Evolutionary conservation across 2,113 vertebrate species (phyloP).

Genomic region (Crotalus helleri): DNA sequence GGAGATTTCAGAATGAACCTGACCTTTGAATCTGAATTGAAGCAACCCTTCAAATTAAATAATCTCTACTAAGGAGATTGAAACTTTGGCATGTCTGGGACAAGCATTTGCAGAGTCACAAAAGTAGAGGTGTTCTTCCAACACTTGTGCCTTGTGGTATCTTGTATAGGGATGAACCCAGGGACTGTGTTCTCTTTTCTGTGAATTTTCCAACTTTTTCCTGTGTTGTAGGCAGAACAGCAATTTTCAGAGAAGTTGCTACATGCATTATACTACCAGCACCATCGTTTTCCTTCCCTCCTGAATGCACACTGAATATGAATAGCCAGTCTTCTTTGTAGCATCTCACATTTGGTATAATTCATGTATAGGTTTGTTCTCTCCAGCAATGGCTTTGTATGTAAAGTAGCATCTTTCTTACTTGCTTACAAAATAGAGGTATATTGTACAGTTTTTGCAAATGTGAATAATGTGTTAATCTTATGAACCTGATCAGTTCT

Average conservation of each 20-base stretch:
- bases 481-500: conserved; percentile 31
- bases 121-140: not conserved
- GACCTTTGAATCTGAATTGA: not conserved
- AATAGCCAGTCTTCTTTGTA: not conserved
- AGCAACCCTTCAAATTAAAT: not conserved
- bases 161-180: not conserved
- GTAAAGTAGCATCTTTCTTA: not conserved
- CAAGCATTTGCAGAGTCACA: not conserved
- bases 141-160: not conserved
- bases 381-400: not conserved
- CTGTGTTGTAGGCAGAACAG: not conserved
- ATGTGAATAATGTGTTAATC: not conserved
- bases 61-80: not conserved
- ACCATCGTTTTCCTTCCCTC: not conserved
- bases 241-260: not conserved
- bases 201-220: not conserved
- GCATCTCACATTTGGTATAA: not conserved
- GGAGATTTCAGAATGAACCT: not conserved
- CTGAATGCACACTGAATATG: not conserved
- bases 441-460: not conserved
- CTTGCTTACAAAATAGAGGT: conserved; percentile 20
- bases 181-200: not conserved
- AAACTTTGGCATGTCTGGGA: not conserved
- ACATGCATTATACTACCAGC: not conserved
- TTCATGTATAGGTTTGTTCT: not conserved